These are phyloP conservation scores for cattle (Bos taurus) DNA, from an alignment of 2,113 vertebrate genomes.

Conservation along the genomic window DNA sequence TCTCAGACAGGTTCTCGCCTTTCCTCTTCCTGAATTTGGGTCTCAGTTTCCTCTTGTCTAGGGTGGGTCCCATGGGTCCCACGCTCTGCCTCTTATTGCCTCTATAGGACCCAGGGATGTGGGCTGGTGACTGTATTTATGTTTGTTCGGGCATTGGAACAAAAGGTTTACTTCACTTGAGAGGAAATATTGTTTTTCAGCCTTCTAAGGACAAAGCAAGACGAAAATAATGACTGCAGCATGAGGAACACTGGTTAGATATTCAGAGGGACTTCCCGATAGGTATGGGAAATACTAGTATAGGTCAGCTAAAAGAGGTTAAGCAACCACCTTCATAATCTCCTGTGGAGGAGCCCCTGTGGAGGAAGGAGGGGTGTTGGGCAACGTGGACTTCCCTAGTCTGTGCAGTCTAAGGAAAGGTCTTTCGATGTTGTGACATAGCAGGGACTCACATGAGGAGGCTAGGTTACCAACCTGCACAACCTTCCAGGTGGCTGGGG, in stretches of 20 bases:
- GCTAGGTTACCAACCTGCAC: background rate
- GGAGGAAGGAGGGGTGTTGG: background rate
- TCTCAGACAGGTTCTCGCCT: background rate
- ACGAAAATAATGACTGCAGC: conserved; percentile 41
- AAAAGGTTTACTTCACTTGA: conserved; percentile 5
- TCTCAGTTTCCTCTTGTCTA: background rate
- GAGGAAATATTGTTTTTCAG: background rate
- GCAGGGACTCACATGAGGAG: background rate
- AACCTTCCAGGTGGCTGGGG: background rate
- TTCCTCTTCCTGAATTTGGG: background rate
- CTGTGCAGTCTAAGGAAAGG: background rate
- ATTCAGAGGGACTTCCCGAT: conserved; percentile 55
- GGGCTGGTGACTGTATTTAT: background rate
- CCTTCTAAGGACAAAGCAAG: conserved; percentile 17
- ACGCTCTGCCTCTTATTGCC: background rate
- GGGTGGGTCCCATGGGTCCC: background rate
- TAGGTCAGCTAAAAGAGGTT: background rate
- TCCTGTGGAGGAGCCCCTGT: background rate
- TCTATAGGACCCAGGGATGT: background rate
- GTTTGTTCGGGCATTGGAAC: background rate
- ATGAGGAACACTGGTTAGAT: conserved; percentile 40
- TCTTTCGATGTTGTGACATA: background rate
- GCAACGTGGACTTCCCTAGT: background rate
- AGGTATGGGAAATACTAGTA: background rate
- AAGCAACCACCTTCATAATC: background rate